Evolutionary conservation across 2,888 invertebrate species (phyloP).

Genomic region (Lepidochrysops patricia): DNA sequence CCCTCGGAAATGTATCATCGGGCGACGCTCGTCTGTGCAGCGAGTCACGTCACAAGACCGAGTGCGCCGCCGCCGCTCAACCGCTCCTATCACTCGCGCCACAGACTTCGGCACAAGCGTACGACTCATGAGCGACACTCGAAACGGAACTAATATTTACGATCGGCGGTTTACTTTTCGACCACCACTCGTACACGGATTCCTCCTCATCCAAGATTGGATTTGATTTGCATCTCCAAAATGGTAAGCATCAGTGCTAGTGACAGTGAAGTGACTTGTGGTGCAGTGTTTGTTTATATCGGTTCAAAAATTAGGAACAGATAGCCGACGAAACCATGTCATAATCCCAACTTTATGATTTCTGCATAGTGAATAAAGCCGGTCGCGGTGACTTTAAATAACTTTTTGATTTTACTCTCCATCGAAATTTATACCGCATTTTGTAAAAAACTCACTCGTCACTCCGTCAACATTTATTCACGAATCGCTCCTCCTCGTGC

Average conservation of each 20-base stretch:
- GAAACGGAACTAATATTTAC: constrained; percentile 39
- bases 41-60: constrained; percentile 48
- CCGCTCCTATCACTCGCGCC: constrained; percentile 61
- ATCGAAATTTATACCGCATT: background rate
- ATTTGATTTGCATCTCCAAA: constrained; percentile 36
- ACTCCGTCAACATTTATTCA: background rate
- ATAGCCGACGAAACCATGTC: background rate
- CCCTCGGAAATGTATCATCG: constrained; percentile 55
- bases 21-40: constrained; percentile 45
- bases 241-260: constrained; percentile 63
- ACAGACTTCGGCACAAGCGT: constrained; percentile 51
- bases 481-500: background rate
- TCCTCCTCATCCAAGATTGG: constrained; percentile 15
- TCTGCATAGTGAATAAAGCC: background rate
- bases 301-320: background rate
- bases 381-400: background rate
- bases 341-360: background rate
- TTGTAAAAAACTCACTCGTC: background rate
- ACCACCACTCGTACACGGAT: constrained; percentile 30
- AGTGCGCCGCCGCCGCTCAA: constrained; percentile 55
- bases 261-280: constrained; percentile 44
- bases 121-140: constrained; percentile 44
- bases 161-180: constrained; percentile 56
- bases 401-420: background rate
- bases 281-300: constrained; percentile 5